phyloP scores from a whole-genome alignment of 2,113 vertebrate genomes.

The Platysteira castanea region DNA sequence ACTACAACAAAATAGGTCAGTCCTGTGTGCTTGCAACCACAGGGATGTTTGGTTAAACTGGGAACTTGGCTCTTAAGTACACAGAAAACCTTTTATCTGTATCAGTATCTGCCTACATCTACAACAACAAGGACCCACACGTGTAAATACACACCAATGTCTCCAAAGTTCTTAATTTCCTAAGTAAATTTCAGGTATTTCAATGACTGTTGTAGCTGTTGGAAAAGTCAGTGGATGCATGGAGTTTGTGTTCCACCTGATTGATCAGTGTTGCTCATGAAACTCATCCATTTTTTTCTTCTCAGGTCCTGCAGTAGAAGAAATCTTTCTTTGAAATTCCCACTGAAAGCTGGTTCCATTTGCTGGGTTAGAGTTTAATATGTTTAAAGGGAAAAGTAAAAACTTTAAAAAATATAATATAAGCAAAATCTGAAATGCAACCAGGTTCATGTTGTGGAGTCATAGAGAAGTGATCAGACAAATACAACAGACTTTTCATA shows the following conservation, averaged over 20 bases:
- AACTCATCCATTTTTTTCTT: background rate
- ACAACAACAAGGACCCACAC: background rate
- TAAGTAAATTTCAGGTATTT: background rate
- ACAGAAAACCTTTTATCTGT: background rate
- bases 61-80: background rate
- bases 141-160: fast-evolving
- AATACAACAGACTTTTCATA: background rate
- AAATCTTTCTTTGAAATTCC: background rate
- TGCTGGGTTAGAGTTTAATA: background rate
- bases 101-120: fast-evolving
- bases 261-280: background rate
- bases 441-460: background rate
- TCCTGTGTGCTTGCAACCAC: background rate
- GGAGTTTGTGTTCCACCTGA: background rate
- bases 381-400: background rate
- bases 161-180: background rate
- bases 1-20: background rate
- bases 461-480: background rate
- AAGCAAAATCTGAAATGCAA: background rate
- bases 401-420: background rate
- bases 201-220: background rate
- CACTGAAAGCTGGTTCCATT: background rate
- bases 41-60: background rate
- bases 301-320: background rate
- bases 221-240: background rate